Percentiles rank a stretch among this genome's conserved stretches.
Evolutionary conservation across 2,888 invertebrate genomes (phyloP).

Genomic region (Bugula neritina): DNA sequence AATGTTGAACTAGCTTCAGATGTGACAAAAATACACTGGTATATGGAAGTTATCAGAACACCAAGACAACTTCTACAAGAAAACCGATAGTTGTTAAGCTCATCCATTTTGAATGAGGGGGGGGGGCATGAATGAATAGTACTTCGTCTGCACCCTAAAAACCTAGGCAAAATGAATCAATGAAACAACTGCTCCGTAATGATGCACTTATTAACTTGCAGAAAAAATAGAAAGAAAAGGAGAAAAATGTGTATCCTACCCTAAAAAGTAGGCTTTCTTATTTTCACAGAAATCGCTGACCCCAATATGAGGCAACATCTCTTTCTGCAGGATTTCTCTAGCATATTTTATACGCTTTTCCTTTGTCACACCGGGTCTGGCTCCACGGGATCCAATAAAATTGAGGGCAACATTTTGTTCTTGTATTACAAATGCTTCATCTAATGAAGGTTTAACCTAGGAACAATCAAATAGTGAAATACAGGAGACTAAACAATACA

Average conservation of each 20-base stretch:
- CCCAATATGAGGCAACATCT: conserved; percentile 99
- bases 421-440: conserved; percentile 98
- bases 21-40: too few relatives aligned
- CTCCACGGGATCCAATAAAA: conserved; percentile 96
- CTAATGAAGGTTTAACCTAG: conserved; percentile 85
- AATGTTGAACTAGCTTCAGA: too few relatives aligned
- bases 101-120: too few relatives aligned
- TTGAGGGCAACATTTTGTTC: conserved; percentile 98
- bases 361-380: conserved; percentile 94
- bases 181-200: too few relatives aligned
- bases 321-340: conserved; percentile 96
- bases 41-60: too few relatives aligned
- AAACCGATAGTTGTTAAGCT: too few relatives aligned
- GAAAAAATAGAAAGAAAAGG: neutral
- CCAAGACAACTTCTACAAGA: too few relatives aligned
- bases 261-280: conserved; percentile 95
- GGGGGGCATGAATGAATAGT: too few relatives aligned
- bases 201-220: too few relatives aligned
- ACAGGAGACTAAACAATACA: too few relatives aligned
- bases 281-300: conserved; percentile 99
- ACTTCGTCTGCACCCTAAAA: too few relatives aligned
- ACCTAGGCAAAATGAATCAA: too few relatives aligned
- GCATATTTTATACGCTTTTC: conserved; percentile 99
- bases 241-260: conserved; percentile 53
- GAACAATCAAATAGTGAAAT: conserved; percentile 8